Evolutionary conservation across 2,797 vertebrate genomes (phyloP).

Genomic region (Rhabdophis nuchalis): DNA sequence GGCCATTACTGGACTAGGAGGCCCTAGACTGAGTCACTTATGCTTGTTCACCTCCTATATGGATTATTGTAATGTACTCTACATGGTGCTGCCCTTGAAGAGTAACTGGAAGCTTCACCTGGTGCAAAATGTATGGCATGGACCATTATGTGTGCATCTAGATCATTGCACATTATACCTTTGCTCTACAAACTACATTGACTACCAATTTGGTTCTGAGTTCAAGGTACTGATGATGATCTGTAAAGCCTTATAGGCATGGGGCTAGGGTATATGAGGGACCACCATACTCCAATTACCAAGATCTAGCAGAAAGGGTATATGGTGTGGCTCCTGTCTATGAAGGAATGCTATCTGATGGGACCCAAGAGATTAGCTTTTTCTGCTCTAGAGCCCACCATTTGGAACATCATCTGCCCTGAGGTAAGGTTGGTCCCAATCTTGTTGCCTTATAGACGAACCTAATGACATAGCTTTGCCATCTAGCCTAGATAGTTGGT

Average conservation of each 20-base stretch:
- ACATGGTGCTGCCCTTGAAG: too few species aligned
- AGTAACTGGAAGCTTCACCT: background rate
- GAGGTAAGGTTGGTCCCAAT: background rate
- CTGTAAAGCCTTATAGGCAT: background rate
- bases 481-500: background rate
- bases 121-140: background rate
- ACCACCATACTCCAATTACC: background rate
- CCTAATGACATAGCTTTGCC: background rate
- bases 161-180: background rate
- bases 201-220: background rate
- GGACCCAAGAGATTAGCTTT: background rate
- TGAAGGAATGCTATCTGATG: background rate
- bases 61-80: too few species aligned
- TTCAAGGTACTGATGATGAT: background rate
- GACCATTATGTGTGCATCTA: background rate
- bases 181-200: background rate
- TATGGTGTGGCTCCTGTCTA: too few species aligned
- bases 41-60: too few species aligned
- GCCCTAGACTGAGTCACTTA: too few species aligned
- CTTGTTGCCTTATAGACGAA: background rate
- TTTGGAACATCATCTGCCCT: background rate
- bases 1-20: too few species aligned
- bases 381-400: background rate
- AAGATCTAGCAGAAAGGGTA: too few species aligned
- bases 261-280: background rate